Base-by-base conservation (phyloP, 2,888 invertebrate species). In the Rhingia campestris region DNA sequence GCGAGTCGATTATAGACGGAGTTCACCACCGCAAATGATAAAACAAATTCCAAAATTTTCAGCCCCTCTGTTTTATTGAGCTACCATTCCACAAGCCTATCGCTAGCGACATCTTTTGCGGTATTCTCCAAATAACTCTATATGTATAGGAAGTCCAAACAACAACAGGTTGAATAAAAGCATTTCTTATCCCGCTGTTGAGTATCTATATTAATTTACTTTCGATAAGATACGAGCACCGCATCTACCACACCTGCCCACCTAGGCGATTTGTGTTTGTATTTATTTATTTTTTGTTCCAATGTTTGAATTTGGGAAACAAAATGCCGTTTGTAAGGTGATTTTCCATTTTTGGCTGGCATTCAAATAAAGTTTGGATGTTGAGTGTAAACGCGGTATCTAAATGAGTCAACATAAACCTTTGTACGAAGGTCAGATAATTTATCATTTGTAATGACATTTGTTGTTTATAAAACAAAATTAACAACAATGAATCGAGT, bases 211-310 rank as follows among this genome's bases (percentile, higher is more conserved):
- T 53, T 22, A 53, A 10, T 66, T 30, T 54, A 22, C 43, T 54
- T 32, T 14, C 54, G 73, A 73, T 73, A 37, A 73, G 73, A 73
- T 73, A 73, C 45, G 41, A 32, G 10, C 7, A n/a, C 45, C 49
- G 39, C 39, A 30, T 22, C 22, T 22, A 22, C 22, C 22, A 43
- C 6, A 43, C 3, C 4, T 45, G 30, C 49, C 30, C 7, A 4
- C 30, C 53, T 14, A 47, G 32, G 41, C 53, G 43, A 39, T 39
- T 51, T 37, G 37, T 35, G 61, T 49, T 37, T 35, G 7, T 3
- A 35, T 4, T 64, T 22, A 22, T 22, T 9, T 58, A 22, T 7
- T 32, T 7, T 49, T 51, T 6, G 37, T 22, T 49, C 6, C 51
- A 51, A 64, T 10, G 35, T 39, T 49, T 37, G 6, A 35, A 6